phyloP scores from a whole-genome alignment of 2,797 vertebrate genomes.

The Karalla daura region DNA sequence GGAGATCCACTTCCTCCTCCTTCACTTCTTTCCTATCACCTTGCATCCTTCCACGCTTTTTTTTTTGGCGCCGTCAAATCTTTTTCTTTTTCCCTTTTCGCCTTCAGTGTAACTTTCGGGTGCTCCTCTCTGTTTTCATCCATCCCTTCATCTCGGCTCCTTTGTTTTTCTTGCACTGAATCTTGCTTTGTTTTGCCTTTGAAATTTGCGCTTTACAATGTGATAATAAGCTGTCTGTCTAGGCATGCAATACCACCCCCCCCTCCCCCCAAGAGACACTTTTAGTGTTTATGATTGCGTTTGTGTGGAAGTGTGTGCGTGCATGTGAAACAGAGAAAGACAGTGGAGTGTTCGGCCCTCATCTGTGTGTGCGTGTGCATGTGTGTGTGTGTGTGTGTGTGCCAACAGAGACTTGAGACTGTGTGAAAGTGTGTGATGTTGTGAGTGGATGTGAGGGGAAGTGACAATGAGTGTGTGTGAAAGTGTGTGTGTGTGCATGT shows the following conservation, averaged over 20 bases:
- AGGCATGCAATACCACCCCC: constrained; percentile 29
- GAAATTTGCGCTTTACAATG: constrained; percentile 51
- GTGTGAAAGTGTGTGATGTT: constrained; percentile 30
- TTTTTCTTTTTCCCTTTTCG: neutral
- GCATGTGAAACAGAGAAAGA: constrained; percentile 20
- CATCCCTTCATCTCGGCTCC: constrained; percentile 4
- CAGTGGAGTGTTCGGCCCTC: constrained; percentile 18
- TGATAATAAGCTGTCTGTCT: constrained; percentile 60
- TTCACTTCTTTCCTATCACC: neutral
- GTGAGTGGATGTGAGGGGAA: constrained; percentile 33
- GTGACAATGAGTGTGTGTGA: constrained; percentile 12
- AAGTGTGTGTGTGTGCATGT: too few species aligned
- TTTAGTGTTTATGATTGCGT: neutral
- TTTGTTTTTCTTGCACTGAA: neutral
- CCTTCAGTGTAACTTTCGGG: neutral
- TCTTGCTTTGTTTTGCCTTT: constrained; percentile 57
- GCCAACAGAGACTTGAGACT: constrained; percentile 16
- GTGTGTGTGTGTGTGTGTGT: constrained; percentile 3
- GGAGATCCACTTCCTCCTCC: constrained; percentile 2
- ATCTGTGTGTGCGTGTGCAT: constrained; percentile 9
- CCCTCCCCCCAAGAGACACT: constrained; percentile 26
- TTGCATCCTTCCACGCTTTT: neutral
- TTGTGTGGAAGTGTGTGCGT: neutral
- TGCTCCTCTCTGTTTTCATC: constrained; percentile 2
- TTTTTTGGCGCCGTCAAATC: neutral